Evolutionary conservation across 2,113 vertebrate species (phyloP).

Genomic region (Trichechus manatus): DNA sequence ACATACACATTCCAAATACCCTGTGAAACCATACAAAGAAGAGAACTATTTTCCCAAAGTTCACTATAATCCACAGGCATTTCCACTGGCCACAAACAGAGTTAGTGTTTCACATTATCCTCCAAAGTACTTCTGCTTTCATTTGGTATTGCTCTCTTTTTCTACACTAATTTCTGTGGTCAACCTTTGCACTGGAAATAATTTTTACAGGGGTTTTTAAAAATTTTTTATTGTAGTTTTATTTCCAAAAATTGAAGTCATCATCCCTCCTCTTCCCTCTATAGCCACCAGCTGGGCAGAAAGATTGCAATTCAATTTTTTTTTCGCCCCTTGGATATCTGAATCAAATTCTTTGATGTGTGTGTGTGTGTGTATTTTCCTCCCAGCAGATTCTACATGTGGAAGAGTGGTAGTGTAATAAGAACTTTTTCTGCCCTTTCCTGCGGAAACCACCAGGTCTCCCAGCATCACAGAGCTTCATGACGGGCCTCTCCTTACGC

Average conservation of each 20-base stretch:
- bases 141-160: neutral
- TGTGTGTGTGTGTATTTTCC: neutral
- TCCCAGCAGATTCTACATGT: neutral
- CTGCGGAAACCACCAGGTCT: rapidly evolving
- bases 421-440: neutral
- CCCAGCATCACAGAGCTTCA: neutral
- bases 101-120: neutral
- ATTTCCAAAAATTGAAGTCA: neutral
- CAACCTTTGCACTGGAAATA: neutral
- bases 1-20: neutral
- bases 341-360: neutral
- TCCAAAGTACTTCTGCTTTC: neutral
- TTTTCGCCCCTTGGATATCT: neutral
- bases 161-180: neutral
- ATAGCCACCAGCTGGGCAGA: neutral
- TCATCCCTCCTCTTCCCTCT: rapidly evolving
- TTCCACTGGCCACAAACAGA: neutral
- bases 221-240: neutral
- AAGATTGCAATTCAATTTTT: neutral
- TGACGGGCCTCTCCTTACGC: neutral
- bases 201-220: neutral
- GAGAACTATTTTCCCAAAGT: neutral
- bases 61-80: neutral
- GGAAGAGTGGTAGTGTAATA: neutral
- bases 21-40: neutral